These are phyloP conservation scores for Cartodere bifasciata DNA, from an alignment of 2,888 invertebrate genomes.

Conservation along the genomic window DNA sequence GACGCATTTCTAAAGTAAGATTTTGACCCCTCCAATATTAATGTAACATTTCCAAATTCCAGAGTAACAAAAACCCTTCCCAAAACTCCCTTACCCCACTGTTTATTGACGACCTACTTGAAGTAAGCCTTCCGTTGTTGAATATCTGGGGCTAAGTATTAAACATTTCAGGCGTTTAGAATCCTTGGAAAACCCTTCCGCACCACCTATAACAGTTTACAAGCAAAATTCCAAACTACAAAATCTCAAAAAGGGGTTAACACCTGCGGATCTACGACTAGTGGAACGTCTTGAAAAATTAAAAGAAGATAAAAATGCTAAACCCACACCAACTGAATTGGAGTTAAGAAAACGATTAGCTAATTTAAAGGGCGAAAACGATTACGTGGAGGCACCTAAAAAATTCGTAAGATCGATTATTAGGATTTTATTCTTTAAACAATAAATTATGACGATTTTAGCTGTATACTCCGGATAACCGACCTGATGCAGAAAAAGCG, in stretches of 20 bases:
- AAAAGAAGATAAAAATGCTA: slow-evolving; percentile 41
- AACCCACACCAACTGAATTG: slow-evolving; percentile 45
- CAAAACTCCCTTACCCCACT: slow-evolving; percentile 6
- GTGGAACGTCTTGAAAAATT: slow-evolving; percentile 54
- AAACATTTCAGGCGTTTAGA: slow-evolving; percentile 39
- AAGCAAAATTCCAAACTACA: slow-evolving; percentile 31
- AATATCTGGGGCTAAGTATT: no score
- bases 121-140: slow-evolving; percentile 10
- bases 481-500: slow-evolving; percentile 57
- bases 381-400: slow-evolving; percentile 29
- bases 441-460: slow-evolving; percentile 16
- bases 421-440: not conserved
- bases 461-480: slow-evolving; percentile 41
- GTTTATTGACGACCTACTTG: slow-evolving; percentile 5
- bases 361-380: slow-evolving; percentile 48
- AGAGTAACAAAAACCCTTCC: no score
- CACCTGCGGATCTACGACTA: slow-evolving; percentile 47
- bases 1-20: slow-evolving; percentile 46
- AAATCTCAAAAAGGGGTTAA: slow-evolving; percentile 32
- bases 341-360: slow-evolving; percentile 54
- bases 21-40: slow-evolving; percentile 3
- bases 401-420: slow-evolving; percentile 22
- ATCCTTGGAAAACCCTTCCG: slow-evolving; percentile 40
- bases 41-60: not conserved
- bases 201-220: slow-evolving; percentile 44